Conservation (phyloP, 2,888 invertebrate species). For the Gryllus longicercus region DNA sequence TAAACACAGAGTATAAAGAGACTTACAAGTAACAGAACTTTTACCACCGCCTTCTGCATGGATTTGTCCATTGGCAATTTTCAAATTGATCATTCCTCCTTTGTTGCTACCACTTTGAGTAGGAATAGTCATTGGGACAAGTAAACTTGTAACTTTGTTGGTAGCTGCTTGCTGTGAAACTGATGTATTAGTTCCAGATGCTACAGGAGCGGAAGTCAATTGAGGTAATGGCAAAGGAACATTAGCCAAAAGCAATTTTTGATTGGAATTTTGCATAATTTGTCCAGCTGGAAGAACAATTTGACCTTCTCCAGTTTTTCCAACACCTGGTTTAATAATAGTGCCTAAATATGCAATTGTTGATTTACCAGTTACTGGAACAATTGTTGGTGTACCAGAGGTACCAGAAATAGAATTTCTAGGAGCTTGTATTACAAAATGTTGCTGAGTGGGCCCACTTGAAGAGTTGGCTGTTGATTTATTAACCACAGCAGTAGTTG, state of each 20-base stretch:
- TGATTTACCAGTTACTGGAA: slow-evolving; percentile 47
- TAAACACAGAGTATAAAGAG: not conserved
- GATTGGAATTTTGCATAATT: slow-evolving; percentile 43
- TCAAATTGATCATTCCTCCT: slow-evolving; percentile 62
- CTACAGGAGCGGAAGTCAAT: slow-evolving; percentile 28
- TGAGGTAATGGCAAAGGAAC: slow-evolving; percentile 45
- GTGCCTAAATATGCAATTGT: slow-evolving; percentile 55
- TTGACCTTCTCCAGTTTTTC: slow-evolving; percentile 21
- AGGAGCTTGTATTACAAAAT: slow-evolving; percentile 33
- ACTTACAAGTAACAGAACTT: slow-evolving; percentile 32
- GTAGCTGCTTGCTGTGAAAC: slow-evolving; percentile 39
- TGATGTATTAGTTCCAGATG: slow-evolving; percentile 24
- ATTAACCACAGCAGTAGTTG: slow-evolving; percentile 21
- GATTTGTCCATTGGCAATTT: slow-evolving; percentile 64
- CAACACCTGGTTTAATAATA: slow-evolving; percentile 51
- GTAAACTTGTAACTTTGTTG: slow-evolving; percentile 40
- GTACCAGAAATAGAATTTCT: not conserved
- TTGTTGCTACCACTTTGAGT: slow-evolving; percentile 41
- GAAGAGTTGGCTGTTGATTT: slow-evolving; percentile 31
- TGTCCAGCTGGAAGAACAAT: slow-evolving; percentile 4
- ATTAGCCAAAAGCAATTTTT: slow-evolving; percentile 58
- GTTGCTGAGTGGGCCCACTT: slow-evolving; percentile 29
- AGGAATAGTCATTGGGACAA: slow-evolving; percentile 32
- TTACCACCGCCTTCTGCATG: slow-evolving; percentile 53
- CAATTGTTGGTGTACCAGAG: slow-evolving; percentile 35